Conservation (phyloP, 2,113 vertebrate species). For the Tragelaphus strepsiceros region DNA sequence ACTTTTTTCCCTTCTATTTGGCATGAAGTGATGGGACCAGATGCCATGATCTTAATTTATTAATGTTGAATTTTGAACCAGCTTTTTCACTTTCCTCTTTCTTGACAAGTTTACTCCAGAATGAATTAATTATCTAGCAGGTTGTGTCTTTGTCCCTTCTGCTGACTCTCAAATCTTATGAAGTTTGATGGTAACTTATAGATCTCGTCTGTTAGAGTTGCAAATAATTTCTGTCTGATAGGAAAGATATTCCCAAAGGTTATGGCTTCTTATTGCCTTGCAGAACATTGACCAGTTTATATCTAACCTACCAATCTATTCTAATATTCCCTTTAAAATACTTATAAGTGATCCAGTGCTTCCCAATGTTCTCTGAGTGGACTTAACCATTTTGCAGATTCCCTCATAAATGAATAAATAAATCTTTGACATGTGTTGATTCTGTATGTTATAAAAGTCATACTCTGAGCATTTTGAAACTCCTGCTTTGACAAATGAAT, state of each 20-base stretch:
- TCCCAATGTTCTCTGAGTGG: not conserved
- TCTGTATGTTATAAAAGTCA: not conserved
- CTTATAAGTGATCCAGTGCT: not conserved
- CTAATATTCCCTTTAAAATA: not conserved
- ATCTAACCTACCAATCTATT: not conserved
- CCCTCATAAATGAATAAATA: not conserved
- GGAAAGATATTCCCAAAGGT: not conserved
- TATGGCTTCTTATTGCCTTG: not conserved
- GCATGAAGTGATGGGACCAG: too few species aligned
- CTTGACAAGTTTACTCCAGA: not conserved
- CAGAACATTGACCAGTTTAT: not conserved
- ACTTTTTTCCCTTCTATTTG: too few species aligned
- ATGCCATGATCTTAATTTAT: too few species aligned
- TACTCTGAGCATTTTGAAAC: not conserved
- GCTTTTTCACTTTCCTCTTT: too few species aligned
- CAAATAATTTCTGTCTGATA: not conserved
- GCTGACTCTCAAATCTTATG: not conserved
- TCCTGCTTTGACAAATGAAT: not conserved
- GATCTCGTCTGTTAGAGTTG: not conserved
- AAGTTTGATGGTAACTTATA: not conserved
- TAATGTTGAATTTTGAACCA: too few species aligned
- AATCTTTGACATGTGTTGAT: not conserved
- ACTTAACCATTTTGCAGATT: not conserved
- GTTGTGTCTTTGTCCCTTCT: not conserved
- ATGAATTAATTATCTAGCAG: not conserved